Evolutionary conservation across 2,113 vertebrate genomes (phyloP).

Genomic region (Microtus pennsylvanicus): DNA sequence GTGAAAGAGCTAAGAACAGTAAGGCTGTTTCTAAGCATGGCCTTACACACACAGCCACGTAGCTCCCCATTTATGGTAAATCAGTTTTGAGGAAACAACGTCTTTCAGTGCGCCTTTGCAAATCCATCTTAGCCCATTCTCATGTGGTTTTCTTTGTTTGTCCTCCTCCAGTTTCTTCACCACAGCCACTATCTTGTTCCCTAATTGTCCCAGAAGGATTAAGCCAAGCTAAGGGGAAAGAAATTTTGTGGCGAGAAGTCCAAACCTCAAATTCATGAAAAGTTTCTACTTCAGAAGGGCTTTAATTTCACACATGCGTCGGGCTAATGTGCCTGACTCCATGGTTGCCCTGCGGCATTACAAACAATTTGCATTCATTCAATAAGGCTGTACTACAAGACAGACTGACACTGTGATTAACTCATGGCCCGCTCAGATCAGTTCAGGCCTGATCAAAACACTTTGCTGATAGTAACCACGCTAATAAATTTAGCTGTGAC

Average conservation of each 20-base stretch:
- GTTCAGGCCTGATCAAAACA: conserved; percentile 41
- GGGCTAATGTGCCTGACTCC: conserved; percentile 7
- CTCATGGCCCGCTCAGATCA: not conserved
- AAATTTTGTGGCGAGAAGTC: conserved; percentile 42
- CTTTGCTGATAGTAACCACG: not conserved
- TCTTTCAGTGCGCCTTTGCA: conserved; percentile 62
- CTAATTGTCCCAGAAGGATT: conserved; percentile 68
- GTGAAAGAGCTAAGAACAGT: accelerated
- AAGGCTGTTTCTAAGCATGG: not conserved
- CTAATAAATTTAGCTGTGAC: not conserved
- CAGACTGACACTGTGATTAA: not conserved
- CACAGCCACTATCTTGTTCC: conserved; percentile 61
- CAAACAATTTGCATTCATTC: conserved; percentile 40
- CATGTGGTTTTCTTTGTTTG: conserved; percentile 48
- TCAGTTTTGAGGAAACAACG: conserved; percentile 71
- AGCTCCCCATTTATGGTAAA: conserved; percentile 41
- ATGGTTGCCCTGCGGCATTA: not conserved
- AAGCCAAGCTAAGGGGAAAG: conserved; percentile 65
- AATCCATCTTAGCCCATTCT: conserved; percentile 81
- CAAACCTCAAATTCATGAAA: conserved; percentile 24
- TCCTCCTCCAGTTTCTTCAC: conserved; percentile 6
- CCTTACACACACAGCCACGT: conserved; percentile 70
- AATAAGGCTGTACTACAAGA: conserved; percentile 3
- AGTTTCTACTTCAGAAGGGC: conserved; percentile 48
- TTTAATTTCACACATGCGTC: not conserved